phyloP scores from a whole-genome alignment of 2,113 vertebrate genomes.

The Zosterops hypoxanthus region DNA sequence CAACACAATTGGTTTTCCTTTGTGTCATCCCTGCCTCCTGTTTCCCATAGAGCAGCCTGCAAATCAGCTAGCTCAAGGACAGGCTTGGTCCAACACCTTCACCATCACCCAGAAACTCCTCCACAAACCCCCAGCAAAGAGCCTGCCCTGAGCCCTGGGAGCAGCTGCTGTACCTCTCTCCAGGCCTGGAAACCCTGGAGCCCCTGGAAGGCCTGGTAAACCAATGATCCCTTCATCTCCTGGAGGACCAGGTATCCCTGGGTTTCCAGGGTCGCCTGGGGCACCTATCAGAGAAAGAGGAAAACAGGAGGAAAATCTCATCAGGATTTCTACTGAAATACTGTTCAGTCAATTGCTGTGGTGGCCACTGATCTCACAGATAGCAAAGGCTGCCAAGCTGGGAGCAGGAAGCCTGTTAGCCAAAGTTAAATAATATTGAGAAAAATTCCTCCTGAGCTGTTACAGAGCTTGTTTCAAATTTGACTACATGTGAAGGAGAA shows the following conservation, averaged over 20 bases:
- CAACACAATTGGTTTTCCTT: background rate
- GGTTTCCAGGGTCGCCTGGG: conserved; percentile 77
- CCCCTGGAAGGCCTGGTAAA: conserved; percentile 78
- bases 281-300: conserved; percentile 69
- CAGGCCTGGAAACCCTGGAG: conserved; percentile 70
- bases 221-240: conserved; percentile 82
- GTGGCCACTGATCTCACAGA: background rate
- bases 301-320: background rate
- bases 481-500: background rate
- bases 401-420: background rate
- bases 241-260: conserved; percentile 75
- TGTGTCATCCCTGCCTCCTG: background rate
- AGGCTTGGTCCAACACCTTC: background rate
- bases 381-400: background rate
- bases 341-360: background rate
- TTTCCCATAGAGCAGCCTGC: background rate
- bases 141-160: background rate
- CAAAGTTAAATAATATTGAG: background rate
- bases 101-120: background rate
- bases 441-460: background rate
- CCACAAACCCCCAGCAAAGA: background rate
- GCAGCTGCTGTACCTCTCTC: conserved; percentile 72
- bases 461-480: background rate
- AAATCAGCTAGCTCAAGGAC: background rate
- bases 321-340: background rate